Evolutionary conservation across 2,113 vertebrate species (phyloP).

Genomic region (Etheostoma cragini): DNA sequence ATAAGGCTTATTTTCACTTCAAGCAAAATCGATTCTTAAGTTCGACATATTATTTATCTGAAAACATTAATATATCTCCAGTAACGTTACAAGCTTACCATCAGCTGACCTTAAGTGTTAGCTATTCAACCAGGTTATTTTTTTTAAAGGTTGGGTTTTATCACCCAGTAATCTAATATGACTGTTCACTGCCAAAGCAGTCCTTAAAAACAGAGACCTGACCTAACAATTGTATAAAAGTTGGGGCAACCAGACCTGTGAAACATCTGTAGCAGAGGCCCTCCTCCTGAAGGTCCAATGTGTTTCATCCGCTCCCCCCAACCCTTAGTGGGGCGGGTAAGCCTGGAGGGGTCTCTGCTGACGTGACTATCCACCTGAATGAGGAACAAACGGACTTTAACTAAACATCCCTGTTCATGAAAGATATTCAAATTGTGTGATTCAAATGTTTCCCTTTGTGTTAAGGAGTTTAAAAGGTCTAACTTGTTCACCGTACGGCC

Average conservation of each 20-base stretch:
- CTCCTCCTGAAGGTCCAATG: slow-evolving; percentile 69
- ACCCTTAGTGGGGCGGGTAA: slow-evolving; percentile 83
- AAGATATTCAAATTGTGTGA: background rate
- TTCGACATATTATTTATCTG: no score
- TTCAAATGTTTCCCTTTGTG: background rate
- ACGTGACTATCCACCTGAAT: slow-evolving; percentile 84
- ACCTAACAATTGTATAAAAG: background rate
- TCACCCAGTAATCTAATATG: no score
- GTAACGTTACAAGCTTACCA: no score
- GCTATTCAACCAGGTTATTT: no score
- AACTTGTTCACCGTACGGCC: background rate
- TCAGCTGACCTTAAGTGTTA: no score
- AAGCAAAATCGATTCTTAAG: no score
- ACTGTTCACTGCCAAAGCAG: background rate
- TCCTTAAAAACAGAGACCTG: background rate
- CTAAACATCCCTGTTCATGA: background rate
- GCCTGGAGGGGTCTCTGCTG: slow-evolving; percentile 79
- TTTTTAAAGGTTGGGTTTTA: no score
- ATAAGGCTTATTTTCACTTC: no score
- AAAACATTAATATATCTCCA: no score
- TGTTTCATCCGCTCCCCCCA: slow-evolving; percentile 84
- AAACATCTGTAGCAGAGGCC: slow-evolving; percentile 74
- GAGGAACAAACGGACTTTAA: background rate
- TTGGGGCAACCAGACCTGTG: slow-evolving; percentile 78
- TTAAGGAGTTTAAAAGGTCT: background rate